phyloP scores from a whole-genome alignment of 2,888 invertebrate genomes.

The Heteromurus nitidus region DNA sequence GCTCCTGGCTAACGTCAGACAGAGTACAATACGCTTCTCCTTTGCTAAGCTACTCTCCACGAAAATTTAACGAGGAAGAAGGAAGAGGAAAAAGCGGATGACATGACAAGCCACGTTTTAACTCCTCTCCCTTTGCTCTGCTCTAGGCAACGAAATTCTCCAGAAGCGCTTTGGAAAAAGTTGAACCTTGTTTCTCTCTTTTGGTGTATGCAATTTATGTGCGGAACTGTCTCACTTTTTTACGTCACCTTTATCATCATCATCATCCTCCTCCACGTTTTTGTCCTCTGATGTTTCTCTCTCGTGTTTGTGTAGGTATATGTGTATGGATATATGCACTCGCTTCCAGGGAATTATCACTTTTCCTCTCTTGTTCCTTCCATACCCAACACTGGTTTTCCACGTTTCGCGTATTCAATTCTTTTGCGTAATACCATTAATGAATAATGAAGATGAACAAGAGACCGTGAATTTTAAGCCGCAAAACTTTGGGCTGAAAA shows the following conservation, averaged over 20 bases:
- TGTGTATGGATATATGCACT: constrained; percentile 13
- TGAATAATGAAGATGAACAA: constrained; percentile 62
- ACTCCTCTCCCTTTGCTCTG: background rate
- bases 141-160: background rate
- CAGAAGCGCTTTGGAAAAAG: constrained; percentile 16
- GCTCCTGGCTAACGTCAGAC: no score
- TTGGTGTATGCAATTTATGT: no score
- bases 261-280: constrained; percentile 22
- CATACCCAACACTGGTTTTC: background rate
- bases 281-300: constrained; percentile 7
- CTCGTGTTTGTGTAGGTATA: background rate
- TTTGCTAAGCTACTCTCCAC: background rate
- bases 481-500: constrained; percentile 33
- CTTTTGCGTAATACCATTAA: constrained; percentile 38
- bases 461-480: constrained; percentile 60
- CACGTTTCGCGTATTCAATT: background rate
- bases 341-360: constrained; percentile 29
- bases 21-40: no score
- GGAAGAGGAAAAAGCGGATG: constrained; percentile 20
- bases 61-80: background rate
- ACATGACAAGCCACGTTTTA: constrained; percentile 36
- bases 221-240: constrained; percentile 19
- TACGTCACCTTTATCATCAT: constrained; percentile 29
- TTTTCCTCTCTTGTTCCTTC: constrained; percentile 5
- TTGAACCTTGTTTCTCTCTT: background rate